Evolutionary conservation across 2,797 vertebrate genomes (phyloP).

Genomic region (Huso huso): DNA sequence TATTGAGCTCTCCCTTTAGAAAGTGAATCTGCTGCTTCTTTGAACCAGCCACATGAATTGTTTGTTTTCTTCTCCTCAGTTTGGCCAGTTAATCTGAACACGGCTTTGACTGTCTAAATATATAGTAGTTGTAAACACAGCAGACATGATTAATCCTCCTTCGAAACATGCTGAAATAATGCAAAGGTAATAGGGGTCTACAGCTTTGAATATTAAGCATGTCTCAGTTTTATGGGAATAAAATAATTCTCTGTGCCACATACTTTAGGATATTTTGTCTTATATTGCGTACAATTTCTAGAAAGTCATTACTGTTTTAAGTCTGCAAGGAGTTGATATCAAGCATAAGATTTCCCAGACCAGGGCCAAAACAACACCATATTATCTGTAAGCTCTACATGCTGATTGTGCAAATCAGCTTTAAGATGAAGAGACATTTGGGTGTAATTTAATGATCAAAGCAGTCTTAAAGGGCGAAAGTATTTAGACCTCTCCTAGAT

Average conservation of each 20-base stretch:
- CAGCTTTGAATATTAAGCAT: slow-evolving; percentile 1
- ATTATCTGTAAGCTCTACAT: too few species aligned
- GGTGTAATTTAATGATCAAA: not conserved
- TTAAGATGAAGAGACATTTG: not conserved
- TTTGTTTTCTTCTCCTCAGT: not conserved
- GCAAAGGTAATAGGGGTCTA: not conserved
- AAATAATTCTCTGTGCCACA: not conserved
- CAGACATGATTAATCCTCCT: not conserved
- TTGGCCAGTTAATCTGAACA: not conserved
- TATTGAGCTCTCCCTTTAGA: not conserved
- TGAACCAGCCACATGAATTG: not conserved
- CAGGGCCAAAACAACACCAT: too few species aligned
- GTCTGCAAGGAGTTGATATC: too few species aligned
- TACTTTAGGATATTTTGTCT: too few species aligned
- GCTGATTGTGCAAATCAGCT: too few species aligned
- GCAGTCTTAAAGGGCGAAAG: not conserved
- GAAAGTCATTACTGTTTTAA: too few species aligned
- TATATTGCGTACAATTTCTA: too few species aligned
- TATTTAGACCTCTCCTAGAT: not conserved
- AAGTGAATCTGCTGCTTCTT: not conserved
- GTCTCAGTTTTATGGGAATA: not conserved
- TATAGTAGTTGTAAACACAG: not conserved
- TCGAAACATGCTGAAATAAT: not conserved
- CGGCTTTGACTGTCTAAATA: not conserved
- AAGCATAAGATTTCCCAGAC: too few species aligned